A percentile compares a stretch with the other conserved stretches of the same genome.
These are phyloP conservation scores for Pollimyrus isidori DNA, from an alignment of 2,113 vertebrate genomes.

Conservation along the genomic window DNA sequence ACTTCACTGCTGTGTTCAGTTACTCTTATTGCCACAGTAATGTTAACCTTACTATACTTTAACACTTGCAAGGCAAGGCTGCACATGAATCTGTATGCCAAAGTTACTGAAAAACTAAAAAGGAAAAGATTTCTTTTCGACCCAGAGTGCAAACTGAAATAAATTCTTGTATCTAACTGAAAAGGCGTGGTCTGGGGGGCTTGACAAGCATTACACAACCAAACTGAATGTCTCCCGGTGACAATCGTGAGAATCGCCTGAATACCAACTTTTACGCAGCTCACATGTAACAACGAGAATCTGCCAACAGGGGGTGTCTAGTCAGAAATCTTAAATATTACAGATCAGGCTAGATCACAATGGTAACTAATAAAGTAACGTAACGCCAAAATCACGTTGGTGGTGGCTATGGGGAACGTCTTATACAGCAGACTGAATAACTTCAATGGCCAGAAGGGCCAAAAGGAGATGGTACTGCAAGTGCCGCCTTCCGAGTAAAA, in stretches of 20 bases:
- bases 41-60: neutral
- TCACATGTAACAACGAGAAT: neutral
- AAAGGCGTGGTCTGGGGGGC: neutral
- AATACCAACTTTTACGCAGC: neutral
- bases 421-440: neutral
- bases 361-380: neutral
- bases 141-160: neutral
- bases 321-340: neutral
- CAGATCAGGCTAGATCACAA: neutral
- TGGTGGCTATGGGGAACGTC: neutral
- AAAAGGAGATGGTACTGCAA: neutral
- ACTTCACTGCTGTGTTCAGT: neutral
- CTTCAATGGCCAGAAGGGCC: neutral
- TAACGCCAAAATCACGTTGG: neutral
- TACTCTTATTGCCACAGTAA: neutral
- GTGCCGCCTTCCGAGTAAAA: neutral
- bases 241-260: neutral
- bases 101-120: neutral
- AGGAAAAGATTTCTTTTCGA: neutral
- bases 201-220: neutral
- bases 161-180: neutral
- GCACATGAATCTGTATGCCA: neutral
- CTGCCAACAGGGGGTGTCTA: neutral
- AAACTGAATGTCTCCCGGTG: neutral
- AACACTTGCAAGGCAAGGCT: neutral